Base-by-base conservation (phyloP, 2,113 vertebrate species). In the Salvelinus sp. region DNA sequence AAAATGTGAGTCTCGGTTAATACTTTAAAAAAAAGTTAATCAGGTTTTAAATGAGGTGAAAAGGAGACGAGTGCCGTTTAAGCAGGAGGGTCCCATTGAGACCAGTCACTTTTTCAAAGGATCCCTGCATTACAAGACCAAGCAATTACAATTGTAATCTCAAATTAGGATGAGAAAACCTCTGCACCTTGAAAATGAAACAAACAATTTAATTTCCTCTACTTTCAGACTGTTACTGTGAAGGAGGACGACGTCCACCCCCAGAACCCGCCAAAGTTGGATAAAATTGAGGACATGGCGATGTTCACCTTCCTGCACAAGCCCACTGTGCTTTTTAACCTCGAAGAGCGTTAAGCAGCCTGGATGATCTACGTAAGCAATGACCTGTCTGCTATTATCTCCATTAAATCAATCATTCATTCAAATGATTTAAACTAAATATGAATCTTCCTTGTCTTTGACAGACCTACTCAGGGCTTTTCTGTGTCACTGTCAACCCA, bases 331-430 rank as follows among this genome's bases (percentile, higher is more conserved):
- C 90, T 98, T 69, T 97, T 93, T 91, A 98, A 98, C 89, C 96
- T 97, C 88, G 97, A 98, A 92, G 96, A 97, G 69, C 94, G 94
- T 68, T 98, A 98, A 50, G 95, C 94, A 38, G 95, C 96, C 79
- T 98, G 96, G 96, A 97, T 98, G 97, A 98, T 98, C 88, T 98
- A 96, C 0, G 67, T 69, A n/a, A 69, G 67, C 1, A 44, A 44
- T 44, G 44, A 69, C 20, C 20, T 62, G 57, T n/a, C 16, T 60
- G 58, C 58, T 62, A 22, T 7, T 28, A 66, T 27, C 22, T 66
- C 23, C 13, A 66, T 18, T 13, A 69, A 69, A 25, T 30, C 22
- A 69, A 28, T 0, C 7, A 23, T 18, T 10, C 2, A 12, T 44
- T 44, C 38, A 47, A 47, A 30, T 69, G 38, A 23, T 14, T 48